Evolutionary conservation across 2,888 invertebrate species (phyloP).

Genomic region (Cyclophora albipunctata): DNA sequence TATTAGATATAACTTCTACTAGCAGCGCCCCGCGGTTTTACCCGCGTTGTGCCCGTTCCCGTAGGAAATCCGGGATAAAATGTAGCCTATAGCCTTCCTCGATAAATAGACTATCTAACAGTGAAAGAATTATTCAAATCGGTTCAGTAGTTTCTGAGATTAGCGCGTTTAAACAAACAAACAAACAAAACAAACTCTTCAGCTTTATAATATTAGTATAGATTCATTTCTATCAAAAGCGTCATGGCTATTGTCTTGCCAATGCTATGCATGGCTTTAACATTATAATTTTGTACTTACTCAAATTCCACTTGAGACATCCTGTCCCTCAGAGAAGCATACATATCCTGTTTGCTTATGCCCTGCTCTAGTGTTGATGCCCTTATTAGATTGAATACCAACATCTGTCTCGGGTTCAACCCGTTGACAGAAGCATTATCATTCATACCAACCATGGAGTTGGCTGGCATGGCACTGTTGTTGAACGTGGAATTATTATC

Average conservation of each 20-base stretch:
- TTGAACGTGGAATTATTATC: slow-evolving; percentile 38
- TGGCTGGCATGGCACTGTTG: slow-evolving; percentile 46
- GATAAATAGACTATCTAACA: too few relatives aligned
- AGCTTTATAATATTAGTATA: too few relatives aligned
- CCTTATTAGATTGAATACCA: slow-evolving; percentile 65
- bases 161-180: too few relatives aligned
- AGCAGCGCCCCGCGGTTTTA: too few relatives aligned
- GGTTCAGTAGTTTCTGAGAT: too few relatives aligned
- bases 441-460: slow-evolving; percentile 59
- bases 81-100: too few relatives aligned
- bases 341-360: slow-evolving; percentile 68
- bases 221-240: not conserved
- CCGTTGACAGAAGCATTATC: slow-evolving; percentile 57
- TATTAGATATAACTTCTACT: too few relatives aligned
- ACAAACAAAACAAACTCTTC: too few relatives aligned
- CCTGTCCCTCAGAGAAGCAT: slow-evolving; percentile 52
- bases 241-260: not conserved
- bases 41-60: too few relatives aligned
- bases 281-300: slow-evolving; percentile 36
- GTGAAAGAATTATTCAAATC: too few relatives aligned
- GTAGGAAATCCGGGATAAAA: too few relatives aligned
- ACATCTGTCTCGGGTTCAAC: slow-evolving; percentile 62
- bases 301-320: slow-evolving; percentile 67
- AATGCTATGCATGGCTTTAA: not conserved
- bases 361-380: slow-evolving; percentile 64